These are phyloP conservation scores for Indicator maculatus DNA, from an alignment of 2,113 vertebrate species.

Conservation along the genomic window DNA sequence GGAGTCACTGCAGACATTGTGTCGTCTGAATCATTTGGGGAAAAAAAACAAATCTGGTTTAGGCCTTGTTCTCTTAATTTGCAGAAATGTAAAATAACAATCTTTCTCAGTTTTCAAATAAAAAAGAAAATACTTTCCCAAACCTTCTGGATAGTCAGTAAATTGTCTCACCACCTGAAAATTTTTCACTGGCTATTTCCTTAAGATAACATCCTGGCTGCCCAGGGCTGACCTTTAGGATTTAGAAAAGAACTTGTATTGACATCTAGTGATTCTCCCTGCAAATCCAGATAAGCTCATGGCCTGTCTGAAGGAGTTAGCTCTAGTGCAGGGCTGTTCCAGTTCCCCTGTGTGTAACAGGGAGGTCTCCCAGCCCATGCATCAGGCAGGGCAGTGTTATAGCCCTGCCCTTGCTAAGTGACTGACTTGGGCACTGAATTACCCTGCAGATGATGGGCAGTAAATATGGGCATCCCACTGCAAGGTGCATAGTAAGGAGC, in stretches of 20 bases:
- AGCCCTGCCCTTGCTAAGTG: background rate
- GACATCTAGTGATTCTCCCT: background rate
- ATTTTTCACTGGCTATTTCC: rapidly evolving
- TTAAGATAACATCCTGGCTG: background rate
- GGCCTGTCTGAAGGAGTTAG: background rate
- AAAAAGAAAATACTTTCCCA: background rate
- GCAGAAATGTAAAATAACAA: background rate
- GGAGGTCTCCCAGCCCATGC: background rate
- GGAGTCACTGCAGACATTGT: background rate
- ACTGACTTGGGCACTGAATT: background rate
- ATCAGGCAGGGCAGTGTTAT: background rate
- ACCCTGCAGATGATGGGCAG: rapidly evolving
- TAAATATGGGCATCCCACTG: rapidly evolving
- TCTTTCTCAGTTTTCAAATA: background rate
- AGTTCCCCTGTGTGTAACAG: rapidly evolving
- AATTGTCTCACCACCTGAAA: background rate
- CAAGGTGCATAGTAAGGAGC: background rate
- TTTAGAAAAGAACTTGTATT: background rate
- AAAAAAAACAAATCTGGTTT: background rate
- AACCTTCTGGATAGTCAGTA: background rate
- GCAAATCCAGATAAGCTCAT: background rate
- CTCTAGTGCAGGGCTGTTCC: background rate
- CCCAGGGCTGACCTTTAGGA: background rate
- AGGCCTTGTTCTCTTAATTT: background rate
- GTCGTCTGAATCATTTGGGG: background rate